Conservation (phyloP, 2,888 invertebrate species). For the Heliconius hortense region DNA sequence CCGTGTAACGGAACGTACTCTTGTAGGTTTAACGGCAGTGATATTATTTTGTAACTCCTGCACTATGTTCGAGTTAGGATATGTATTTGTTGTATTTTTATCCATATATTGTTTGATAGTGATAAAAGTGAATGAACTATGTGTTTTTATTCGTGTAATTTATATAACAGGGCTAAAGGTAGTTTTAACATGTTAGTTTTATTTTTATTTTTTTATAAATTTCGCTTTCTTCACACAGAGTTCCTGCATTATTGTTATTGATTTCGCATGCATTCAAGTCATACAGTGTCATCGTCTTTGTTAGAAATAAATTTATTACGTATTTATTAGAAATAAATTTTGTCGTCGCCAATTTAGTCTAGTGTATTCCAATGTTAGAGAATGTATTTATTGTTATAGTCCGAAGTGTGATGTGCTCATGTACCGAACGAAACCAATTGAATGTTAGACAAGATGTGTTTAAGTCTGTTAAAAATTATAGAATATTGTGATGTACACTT, state of each 20-base stretch:
- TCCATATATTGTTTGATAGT: not conserved
- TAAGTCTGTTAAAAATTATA: conserved; percentile 79
- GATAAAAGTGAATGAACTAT: conserved; percentile 30
- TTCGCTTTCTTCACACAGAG: conserved; percentile 48
- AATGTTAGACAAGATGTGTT: conserved; percentile 74
- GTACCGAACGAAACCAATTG: conserved; percentile 64
- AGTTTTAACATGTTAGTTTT: conserved; percentile 38
- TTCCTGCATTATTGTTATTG: conserved; percentile 57
- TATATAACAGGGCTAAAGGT: conserved; percentile 42
- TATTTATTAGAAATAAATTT: conserved; percentile 43
- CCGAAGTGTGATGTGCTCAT: conserved; percentile 63
- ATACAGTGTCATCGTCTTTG: conserved; percentile 66
- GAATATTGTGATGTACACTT: conserved; percentile 58
- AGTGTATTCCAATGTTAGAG: conserved; percentile 70
- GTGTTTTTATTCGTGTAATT: conserved; percentile 34
- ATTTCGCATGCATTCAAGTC: conserved; percentile 66
- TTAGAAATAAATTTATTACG: conserved; percentile 43
- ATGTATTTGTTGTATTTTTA: conserved; percentile 17
- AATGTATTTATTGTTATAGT: conserved; percentile 74
- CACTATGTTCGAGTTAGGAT: conserved; percentile 35
- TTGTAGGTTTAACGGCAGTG: conserved; percentile 55
- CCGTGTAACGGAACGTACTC: conserved; percentile 17
- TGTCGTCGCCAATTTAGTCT: conserved; percentile 46
- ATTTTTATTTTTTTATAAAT: conserved; percentile 34
- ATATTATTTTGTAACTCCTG: conserved; percentile 65